phyloP scores from a whole-genome alignment of 2,113 vertebrate genomes.

The Myrmecophaga tridactyla region DNA sequence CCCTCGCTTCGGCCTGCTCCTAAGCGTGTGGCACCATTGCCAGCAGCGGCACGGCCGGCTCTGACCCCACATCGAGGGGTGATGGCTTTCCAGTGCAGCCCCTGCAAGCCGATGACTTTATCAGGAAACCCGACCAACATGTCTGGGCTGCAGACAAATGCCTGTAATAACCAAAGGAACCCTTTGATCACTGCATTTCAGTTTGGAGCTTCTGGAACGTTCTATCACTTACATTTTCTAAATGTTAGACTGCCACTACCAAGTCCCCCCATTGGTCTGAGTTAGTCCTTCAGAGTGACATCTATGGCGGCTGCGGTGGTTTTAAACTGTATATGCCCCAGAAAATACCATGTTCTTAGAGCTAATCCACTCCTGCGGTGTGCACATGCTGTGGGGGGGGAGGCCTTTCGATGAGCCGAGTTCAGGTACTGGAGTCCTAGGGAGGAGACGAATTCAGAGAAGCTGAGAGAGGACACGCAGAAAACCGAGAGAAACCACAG shows the following conservation, averaged over 20 bases:
- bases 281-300: neutral
- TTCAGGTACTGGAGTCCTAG: too few species aligned
- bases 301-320: neutral
- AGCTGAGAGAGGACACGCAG: too few species aligned
- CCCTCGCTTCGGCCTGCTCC: neutral
- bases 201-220: neutral
- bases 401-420: too few species aligned
- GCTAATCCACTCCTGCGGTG: too few species aligned
- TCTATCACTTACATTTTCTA: neutral
- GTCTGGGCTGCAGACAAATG: neutral
- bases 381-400: too few species aligned
- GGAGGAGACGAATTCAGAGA: too few species aligned
- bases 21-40: fast-evolving
- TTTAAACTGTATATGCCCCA: too few species aligned
- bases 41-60: fast-evolving
- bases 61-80: fast-evolving
- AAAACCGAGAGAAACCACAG: too few species aligned
- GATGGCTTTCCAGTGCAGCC: fast-evolving
- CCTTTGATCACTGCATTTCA: neutral
- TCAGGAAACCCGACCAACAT: neutral
- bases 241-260: neutral
- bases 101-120: fast-evolving
- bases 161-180: neutral
- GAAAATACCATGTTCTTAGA: too few species aligned
- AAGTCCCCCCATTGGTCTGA: fast-evolving